These are phyloP conservation scores for Dichetophora obliterata DNA, from an alignment of 2,888 invertebrate species.

Conservation along the genomic window DNA sequence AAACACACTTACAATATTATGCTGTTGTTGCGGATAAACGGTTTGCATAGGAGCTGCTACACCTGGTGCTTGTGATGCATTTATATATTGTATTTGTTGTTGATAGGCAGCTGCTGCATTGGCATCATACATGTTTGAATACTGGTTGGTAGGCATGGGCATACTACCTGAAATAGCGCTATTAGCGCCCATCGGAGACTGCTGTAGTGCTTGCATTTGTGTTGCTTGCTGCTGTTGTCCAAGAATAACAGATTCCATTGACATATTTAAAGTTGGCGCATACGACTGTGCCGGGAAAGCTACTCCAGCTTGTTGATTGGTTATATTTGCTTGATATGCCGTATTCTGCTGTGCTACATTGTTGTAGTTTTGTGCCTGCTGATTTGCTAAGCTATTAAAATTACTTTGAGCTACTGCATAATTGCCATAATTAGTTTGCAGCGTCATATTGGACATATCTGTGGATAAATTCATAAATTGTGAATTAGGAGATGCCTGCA, in stretches of 20 bases:
- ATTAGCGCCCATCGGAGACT: neutral
- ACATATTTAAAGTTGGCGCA: neutral
- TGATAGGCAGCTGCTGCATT: slow-evolving; percentile 42
- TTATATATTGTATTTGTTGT: slow-evolving; percentile 27
- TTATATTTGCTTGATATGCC: slow-evolving; percentile 41
- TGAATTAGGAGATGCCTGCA: slow-evolving; percentile 61
- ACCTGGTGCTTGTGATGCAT: slow-evolving; percentile 26
- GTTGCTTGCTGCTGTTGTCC: neutral
- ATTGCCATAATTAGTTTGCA: slow-evolving; percentile 40
- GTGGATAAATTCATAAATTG: slow-evolving; percentile 55
- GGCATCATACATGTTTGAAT: slow-evolving; percentile 39
- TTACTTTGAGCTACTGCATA: slow-evolving; percentile 32
- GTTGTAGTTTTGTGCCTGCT: slow-evolving; percentile 46
- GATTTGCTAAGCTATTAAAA: neutral
- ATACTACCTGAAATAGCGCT: neutral
- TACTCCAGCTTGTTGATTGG: slow-evolving; percentile 47
- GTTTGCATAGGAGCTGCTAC: slow-evolving; percentile 25
- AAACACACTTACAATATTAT: slow-evolving; percentile 15
- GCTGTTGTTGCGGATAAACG: slow-evolving; percentile 32
- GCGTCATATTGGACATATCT: slow-evolving; percentile 55
- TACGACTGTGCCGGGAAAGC: neutral
- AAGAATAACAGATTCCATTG: neutral
- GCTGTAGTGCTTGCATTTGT: neutral
- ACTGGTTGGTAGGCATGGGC: slow-evolving; percentile 7
- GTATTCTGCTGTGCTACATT: slow-evolving; percentile 35